Conservation (phyloP, 2,113 vertebrate genomes). For the Australoheros scitulus region DNA sequence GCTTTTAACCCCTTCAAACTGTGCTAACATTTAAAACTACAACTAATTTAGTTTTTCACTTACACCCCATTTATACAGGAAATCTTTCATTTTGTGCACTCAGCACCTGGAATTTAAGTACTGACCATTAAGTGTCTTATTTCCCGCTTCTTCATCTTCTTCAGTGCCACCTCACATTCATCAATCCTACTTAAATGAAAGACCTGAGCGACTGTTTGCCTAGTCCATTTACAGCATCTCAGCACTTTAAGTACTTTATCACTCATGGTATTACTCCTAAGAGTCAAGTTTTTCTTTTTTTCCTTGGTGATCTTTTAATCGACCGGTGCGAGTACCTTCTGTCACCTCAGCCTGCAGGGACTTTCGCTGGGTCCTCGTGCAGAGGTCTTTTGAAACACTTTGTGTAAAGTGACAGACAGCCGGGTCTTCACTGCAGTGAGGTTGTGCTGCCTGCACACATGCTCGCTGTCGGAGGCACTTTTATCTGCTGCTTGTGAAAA, state of each 20-base stretch:
- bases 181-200: not conserved
- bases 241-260: conserved; percentile 51
- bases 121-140: not conserved
- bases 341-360: conserved; percentile 33
- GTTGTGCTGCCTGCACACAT: not conserved
- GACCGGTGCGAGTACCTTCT: not conserved
- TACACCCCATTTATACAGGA: not conserved
- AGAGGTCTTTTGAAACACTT: conserved; percentile 38
- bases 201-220: conserved; percentile 28
- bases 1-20: not conserved
- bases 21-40: not conserved
- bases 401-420: conserved; percentile 24
- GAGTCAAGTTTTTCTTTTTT: not conserved
- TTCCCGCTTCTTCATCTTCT: not conserved
- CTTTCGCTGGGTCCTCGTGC: not conserved
- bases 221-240: conserved; percentile 46
- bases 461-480: not conserved
- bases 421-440: not conserved
- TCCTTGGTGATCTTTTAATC: conserved; percentile 13
- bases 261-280: conserved; percentile 42
- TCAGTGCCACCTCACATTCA: not conserved
- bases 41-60: not conserved
- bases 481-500: conserved; percentile 9
- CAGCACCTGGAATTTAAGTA: not conserved
- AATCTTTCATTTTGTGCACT: not conserved